Base-by-base conservation (phyloP, 2,888 invertebrate genomes). In the Argyra leucocephala region DNA sequence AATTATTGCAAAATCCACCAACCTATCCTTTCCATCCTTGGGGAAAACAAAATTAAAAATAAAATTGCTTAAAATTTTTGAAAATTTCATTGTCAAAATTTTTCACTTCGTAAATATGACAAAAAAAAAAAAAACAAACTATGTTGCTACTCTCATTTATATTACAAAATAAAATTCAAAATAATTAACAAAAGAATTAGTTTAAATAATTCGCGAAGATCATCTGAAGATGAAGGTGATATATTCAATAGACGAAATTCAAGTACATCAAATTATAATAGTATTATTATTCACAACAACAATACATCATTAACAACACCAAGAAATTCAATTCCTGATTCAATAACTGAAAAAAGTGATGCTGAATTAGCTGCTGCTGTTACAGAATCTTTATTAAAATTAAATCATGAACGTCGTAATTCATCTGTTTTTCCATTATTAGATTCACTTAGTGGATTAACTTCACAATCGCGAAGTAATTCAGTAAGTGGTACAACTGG, bases 141-240 rank as follows among this genome's bases (percentile, higher is more conserved):
- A 48, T 48, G 31, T 31, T 31, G 31, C 31, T 31, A 10, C 31
- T 31, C 12, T 26, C 5, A 12, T 7, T 7, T 31, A 31, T 31
- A 12, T 31, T 31, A 31, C 12, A 31, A 31, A 31, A 31, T 31
- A 67, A 69, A 66, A 68, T 68, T 63, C 64, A 69, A 64, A 69
- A 64, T 66, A 71, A 72, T 71, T 71, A 74, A 67, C n/a, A 75
- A 71, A 70, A 78, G 77, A 74, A 72, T 75, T 72, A 78, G 72
- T 77, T 76, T 77, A 74, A 76, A 73, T 77, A 77, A 74, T 77
- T 78, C 76, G 71, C 78, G 76, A 78, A 79, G 79, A 77, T 79
- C 79, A 72, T 78, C 78, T 74, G 79, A 79, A 69, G 79, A 79
- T 72, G 79, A 78, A 71, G 77, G 74, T 68, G 79, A 79, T 70